Base-by-base conservation (phyloP, 92 coral and sea anemone species). In the Heteractis magnifica region DNA sequence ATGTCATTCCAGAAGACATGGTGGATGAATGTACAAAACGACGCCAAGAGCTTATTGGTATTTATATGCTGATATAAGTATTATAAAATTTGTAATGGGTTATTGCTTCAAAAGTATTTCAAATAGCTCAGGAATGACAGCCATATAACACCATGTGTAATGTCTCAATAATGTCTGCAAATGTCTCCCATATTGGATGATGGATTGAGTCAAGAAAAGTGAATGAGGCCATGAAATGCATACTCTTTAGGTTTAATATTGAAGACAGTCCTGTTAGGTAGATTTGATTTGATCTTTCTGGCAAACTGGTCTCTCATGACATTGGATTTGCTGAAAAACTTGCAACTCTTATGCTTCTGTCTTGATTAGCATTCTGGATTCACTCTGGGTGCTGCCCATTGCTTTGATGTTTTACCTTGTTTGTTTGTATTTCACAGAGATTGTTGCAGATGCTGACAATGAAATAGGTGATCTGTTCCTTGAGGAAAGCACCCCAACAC, bases 1-100 rank as follows among this genome's bases (percentile, higher is more conserved):
- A 90, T 20, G 92, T 89, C 23, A 92, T 94, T 59, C 99, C 99
- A 15, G 98, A 94, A 60, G 97, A 96, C 74, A 92, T 96, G 98
- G 91, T 96, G 10, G 85, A 86, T 49, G 99, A 92, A 79, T 94
- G 97, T 52, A 90, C 82, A 56, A 85, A 82, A 51, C 75, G 87
- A 52, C 82, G 97, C 78, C 94, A 94, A 51, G 99, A 96, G 41
- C 87, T 96, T 13, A 90, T 96, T 56, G 98, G 98, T 94, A 79
- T 18, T 80, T 75, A 26, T 3, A 15, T 21, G 4, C n/a, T 15
- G 34, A 16, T 41, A 49, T 23, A 41, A 76, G 20, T 18, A 18
- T 55, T 51, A 21, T 11, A 51, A 76, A 19, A 51, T 51, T 44
- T 41, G 41, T 16, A 20, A 9, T 20, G 10, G 10, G 10, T 3